Conservation (phyloP, 2,113 vertebrate species). For the Sarotherodon lohbergeri region DNA sequence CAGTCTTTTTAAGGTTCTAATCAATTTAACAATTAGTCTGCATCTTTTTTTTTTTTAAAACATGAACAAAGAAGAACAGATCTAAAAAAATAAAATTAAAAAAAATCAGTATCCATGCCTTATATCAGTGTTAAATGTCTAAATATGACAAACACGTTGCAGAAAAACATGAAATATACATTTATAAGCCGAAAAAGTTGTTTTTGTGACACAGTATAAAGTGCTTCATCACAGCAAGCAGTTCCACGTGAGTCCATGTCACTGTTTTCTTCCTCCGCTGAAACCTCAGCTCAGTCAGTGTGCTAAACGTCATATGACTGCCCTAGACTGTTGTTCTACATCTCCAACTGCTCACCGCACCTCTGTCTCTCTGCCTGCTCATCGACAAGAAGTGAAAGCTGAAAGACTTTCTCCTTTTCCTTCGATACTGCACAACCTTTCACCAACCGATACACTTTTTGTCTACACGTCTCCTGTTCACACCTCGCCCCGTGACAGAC, state of each 20-base stretch:
- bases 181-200: not conserved
- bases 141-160: not conserved
- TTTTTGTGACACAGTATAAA: not conserved
- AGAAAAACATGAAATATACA: not conserved
- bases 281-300: constrained; percentile 7
- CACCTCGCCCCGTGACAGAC: not conserved
- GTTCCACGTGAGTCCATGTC: constrained; percentile 12
- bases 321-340: constrained; percentile 10
- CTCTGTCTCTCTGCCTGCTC: not conserved
- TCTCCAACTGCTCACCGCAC: not conserved
- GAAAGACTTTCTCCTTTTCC: not conserved
- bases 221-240: not conserved
- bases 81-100: not conserved
- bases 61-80: not conserved
- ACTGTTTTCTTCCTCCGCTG: constrained; percentile 1
- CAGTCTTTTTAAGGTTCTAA: not conserved
- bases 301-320: constrained; percentile 25
- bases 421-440: not conserved
- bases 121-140: not conserved
- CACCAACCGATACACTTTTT: not conserved
- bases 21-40: not conserved
- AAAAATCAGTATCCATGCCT: not conserved
- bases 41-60: not conserved
- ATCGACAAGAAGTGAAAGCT: not conserved
- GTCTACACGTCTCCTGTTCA: not conserved